Conservation (phyloP, 2,797 vertebrate species). For the Streptopelia turtur region DNA sequence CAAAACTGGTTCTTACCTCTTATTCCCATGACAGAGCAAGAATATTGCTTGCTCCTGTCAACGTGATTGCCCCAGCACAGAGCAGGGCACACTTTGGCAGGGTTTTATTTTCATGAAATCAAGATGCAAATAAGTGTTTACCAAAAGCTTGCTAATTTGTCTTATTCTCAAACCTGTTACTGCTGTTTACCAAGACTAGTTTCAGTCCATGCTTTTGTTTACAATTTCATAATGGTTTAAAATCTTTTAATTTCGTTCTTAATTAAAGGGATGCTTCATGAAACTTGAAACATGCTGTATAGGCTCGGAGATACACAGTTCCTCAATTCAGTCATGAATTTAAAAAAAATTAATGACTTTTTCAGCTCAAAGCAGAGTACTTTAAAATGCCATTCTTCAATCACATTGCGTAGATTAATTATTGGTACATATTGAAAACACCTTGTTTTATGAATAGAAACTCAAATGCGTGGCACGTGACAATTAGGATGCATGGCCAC, state of each 20-base stretch:
- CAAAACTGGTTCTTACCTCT: neutral
- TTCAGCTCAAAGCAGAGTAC: neutral
- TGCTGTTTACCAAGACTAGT: neutral
- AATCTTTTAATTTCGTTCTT: neutral
- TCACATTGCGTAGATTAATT: neutral
- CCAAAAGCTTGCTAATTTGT: neutral
- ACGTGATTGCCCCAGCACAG: neutral
- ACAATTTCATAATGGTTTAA: neutral
- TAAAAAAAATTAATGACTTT: neutral
- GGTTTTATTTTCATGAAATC: neutral
- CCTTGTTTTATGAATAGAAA: neutral
- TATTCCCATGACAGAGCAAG: neutral
- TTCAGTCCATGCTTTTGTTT: neutral
- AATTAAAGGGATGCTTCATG: neutral
- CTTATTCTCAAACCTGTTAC: neutral
- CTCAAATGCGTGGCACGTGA: neutral
- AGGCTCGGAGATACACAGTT: constrained; percentile 22
- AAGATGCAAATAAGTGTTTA: neutral
- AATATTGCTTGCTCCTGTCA: neutral
- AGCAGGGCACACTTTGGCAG: neutral
- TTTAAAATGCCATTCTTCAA: neutral
- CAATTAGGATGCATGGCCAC: neutral
- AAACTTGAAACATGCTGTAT: constrained; percentile 44
- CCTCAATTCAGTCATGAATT: constrained; percentile 15
- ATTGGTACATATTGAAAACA: neutral